Evolutionary conservation across 2,797 vertebrate species (phyloP).

Genomic region (Buceros bicornis): DNA sequence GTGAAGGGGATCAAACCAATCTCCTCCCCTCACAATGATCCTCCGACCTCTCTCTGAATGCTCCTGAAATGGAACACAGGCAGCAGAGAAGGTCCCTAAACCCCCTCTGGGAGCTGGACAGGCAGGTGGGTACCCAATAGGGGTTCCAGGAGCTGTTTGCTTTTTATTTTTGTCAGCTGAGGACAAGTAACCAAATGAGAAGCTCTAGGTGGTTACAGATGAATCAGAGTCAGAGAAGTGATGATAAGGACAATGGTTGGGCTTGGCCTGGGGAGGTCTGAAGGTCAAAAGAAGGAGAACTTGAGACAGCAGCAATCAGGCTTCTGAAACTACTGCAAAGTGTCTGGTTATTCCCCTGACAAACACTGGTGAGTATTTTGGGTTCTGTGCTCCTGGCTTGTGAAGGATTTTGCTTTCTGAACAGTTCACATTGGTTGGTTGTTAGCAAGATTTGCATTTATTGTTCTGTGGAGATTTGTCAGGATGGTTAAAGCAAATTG

Average conservation of each 20-base stretch:
- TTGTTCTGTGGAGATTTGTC: neutral
- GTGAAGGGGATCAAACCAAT: neutral
- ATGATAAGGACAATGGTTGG: neutral
- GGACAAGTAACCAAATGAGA: slow-evolving; percentile 32
- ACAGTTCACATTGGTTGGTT: neutral
- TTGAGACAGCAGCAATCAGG: neutral
- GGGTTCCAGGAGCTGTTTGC: neutral
- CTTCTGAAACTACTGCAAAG: neutral
- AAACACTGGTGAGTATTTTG: neutral
- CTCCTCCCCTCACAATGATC: neutral
- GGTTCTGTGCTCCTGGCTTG: neutral
- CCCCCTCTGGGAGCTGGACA: neutral
- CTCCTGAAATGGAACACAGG: neutral
- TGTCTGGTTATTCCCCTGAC: neutral
- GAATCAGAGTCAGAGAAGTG: slow-evolving; percentile 34
- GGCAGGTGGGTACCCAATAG: neutral
- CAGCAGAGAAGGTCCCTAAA: neutral
- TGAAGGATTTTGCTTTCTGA: neutral
- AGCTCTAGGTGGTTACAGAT: slow-evolving; percentile 7
- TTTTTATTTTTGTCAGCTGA: neutral
- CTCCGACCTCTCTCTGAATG: neutral
- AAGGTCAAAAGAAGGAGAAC: slow-evolving; percentile 10
- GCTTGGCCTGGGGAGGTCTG: slow-evolving; percentile 10
- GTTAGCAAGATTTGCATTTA: neutral
- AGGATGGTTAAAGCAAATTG: neutral